A percentile compares a stretch with the other conserved stretches of the same genome.
phyloP scores from a whole-genome alignment of 2,113 vertebrate species.

The Natator depressus region DNA sequence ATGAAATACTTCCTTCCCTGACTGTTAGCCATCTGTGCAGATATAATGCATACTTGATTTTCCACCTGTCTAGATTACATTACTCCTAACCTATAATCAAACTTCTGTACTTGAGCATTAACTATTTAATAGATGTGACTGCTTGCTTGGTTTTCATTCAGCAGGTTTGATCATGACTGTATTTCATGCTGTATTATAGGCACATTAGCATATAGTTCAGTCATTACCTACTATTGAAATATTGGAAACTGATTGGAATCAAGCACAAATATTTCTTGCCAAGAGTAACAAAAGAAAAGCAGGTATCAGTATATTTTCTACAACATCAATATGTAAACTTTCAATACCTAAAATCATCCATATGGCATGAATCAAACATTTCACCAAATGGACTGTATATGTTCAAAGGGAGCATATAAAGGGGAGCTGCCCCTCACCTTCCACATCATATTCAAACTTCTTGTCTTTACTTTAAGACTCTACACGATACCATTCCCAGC shows the following conservation, averaged over 20 bases:
- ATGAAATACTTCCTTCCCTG: constrained; percentile 6
- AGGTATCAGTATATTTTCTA: not conserved
- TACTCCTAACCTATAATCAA: not conserved
- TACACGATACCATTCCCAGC: not conserved
- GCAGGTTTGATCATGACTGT: not conserved
- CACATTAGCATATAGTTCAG: not conserved
- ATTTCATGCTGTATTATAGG: not conserved
- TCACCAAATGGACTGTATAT: not conserved
- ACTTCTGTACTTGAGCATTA: not conserved
- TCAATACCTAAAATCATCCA: not conserved
- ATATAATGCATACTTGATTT: not conserved
- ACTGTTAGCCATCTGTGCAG: not conserved
- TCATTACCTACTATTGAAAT: not conserved
- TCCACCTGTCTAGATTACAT: not conserved
- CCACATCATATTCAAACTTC: not conserved
- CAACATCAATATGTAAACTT: not conserved
- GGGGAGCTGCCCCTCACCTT: not conserved
- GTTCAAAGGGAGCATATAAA: not conserved
- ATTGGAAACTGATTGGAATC: accelerated
- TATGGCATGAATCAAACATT: not conserved
- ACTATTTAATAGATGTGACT: not conserved
- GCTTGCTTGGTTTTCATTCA: not conserved
- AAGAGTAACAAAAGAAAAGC: not conserved
- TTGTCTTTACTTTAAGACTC: not conserved
- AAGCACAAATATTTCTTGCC: not conserved